phyloP scores from a whole-genome alignment of 2,113 vertebrate species.

The Corvus hawaiiensis region DNA sequence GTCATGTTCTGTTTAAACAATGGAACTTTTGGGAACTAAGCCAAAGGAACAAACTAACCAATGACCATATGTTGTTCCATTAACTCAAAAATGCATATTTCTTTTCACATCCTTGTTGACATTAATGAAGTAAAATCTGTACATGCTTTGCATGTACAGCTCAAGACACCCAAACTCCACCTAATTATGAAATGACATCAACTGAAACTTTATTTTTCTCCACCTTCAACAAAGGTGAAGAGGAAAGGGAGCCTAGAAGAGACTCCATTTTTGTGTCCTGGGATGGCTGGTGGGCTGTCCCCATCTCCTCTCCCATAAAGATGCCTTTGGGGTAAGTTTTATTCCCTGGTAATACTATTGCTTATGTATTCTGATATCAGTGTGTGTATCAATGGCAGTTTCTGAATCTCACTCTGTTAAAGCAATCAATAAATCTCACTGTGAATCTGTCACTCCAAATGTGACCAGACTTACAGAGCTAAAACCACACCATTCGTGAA shows the following conservation, averaged over 20 bases:
- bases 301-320: background rate
- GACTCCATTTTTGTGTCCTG: background rate
- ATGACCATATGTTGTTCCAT: background rate
- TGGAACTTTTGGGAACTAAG: background rate
- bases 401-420: background rate
- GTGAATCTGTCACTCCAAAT: background rate
- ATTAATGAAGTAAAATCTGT: background rate
- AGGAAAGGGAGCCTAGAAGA: background rate
- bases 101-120: background rate
- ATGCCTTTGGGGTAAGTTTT: background rate
- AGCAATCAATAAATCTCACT: background rate
- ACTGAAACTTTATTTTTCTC: background rate
- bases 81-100: background rate
- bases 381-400: background rate
- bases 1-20: background rate
- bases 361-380: background rate
- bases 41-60: background rate
- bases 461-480: too few species aligned
- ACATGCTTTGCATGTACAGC: background rate
- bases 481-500: background rate
- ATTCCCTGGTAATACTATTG: background rate
- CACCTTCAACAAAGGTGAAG: background rate
- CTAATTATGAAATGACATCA: background rate
- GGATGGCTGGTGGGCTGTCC: background rate
- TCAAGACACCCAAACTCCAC: background rate